Evolutionary conservation across 1,140 invertebrate genomes (phyloP), one percentile per base, ranked within the genome.

Genomic region (Chrysomallon squamiferum): DNA sequence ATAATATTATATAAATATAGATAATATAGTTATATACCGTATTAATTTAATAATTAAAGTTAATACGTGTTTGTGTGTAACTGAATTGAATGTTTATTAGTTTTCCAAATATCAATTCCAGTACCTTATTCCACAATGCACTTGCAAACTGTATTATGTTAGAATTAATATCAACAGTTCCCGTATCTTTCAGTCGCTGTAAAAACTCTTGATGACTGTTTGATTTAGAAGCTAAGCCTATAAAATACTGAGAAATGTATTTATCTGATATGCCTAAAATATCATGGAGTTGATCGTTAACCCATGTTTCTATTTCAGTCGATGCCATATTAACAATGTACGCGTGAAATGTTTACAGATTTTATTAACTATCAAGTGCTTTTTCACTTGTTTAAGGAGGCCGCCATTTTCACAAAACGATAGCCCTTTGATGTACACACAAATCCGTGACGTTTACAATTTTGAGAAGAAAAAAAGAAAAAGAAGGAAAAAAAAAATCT

Each of bases 181-280:
- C 83, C 0, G 87, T 88, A 11, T 87, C 81, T 62, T 75, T 75
- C 18, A 89, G 71, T 71, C 84, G 81, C 2, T 83, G 68, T 4
- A 88, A 58, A 41, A 88, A 86, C n/a, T 85, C 84, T 20, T 82
- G 82, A 25, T 76, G 66, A 41, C 72, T 81, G 6, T 72, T 60
- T 27, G 86, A 82, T 68, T 87, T 87, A 30, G 80, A 73, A 0
- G 88, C 87, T 32, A 89, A 69, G 49, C 81, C 85, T 27, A 88
- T 81, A 35, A 89, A 81, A 79, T 86, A 89, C 65, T 88, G 85
- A 2, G 83, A 80, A 33, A 88, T 84, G 56, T 82, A 82, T 68
- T 83, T 84, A 70, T 89, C 88, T 59, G 88, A 88, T 74, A 89
- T 85, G 7, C 88, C 88, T 47, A 89, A 67, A 61, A 89, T 85